A percentile compares a stretch with the other conserved stretches of the same genome.
phyloP scores from a whole-genome alignment of 2,888 invertebrate species.

The Drosophila kuntzei region DNA sequence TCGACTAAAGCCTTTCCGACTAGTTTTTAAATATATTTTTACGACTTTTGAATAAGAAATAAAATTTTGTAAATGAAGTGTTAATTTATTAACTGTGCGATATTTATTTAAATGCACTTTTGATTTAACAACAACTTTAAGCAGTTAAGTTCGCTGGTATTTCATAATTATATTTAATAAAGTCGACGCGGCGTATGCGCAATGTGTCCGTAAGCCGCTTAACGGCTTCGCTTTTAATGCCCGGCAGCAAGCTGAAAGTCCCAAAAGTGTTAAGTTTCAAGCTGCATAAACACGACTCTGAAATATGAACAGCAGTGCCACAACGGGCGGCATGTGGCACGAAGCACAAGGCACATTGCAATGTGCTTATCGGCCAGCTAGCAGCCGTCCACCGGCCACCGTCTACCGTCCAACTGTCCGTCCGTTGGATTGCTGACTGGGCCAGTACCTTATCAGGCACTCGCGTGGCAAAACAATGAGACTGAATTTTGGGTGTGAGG shows the following conservation, averaged over 20 bases:
- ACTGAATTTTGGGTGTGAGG: background rate
- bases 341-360: constrained; percentile 22
- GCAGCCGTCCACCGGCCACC: constrained; percentile 28
- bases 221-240: constrained; percentile 61
- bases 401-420: background rate
- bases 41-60: too few relatives aligned
- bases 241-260: constrained; percentile 32
- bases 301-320: constrained; percentile 48
- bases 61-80: too few relatives aligned
- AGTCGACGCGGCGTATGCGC: constrained; percentile 55
- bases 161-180: constrained; percentile 71
- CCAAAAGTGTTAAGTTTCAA: constrained; percentile 69
- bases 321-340: background rate
- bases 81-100: too few relatives aligned
- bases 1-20: too few relatives aligned
- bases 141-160: background rate
- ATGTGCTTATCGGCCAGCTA: constrained; percentile 56
- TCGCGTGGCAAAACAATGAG: constrained; percentile 44
- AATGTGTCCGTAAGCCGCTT: constrained; percentile 66
- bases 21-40: too few relatives aligned
- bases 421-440: constrained; percentile 40
- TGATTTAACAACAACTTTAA: background rate
- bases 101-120: constrained; percentile 2
- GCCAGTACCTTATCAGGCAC: constrained; percentile 44
- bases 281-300: constrained; percentile 72